Base-by-base conservation (phyloP, 2,113 vertebrate genomes). In the Archocentrus centrarchus region DNA sequence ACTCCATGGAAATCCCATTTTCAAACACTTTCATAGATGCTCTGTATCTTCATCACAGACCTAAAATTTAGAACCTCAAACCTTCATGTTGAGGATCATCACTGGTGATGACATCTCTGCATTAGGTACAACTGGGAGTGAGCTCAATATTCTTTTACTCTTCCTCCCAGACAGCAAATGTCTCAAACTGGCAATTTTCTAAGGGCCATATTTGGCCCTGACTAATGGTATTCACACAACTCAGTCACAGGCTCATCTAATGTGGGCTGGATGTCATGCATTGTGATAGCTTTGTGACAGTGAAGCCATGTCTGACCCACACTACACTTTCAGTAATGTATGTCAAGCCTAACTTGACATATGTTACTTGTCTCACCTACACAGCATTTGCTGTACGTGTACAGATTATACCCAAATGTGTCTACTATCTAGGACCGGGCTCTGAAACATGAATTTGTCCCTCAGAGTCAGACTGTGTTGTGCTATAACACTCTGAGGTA, bases 11-110 rank as follows among this genome's bases (percentile, higher is more conserved):
- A 30, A 9, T 70, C 44, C 24, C 24, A 70, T 22, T 50, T 70
- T 30, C 44, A 70, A 70, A 3, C 41, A 30, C 44, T 30, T 50
- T 30, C 10, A 13, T 30, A 50, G 2, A 30, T 5, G 7, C 15
- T 30, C 24, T 70, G 17, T 5, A 70, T 70, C 15, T 50, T 50
- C 24, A 24, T 70, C 66, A 7, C 11, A 1, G 47, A 50, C 41
- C 64, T 70, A 27, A 15, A 70, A 68, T 27, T 68, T 47, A 68
- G 41, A 50, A 50, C 41, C 64, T 68, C 64, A 68, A 68, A 70
- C 66, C 1, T 50, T 50, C 47, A 50, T 50, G 15, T 2, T 50
- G 47, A 50, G 47, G 47, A 17, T 50, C 14, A 17, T 15, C 47
- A 50, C 47, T 50, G 47, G 15, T 6, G 47, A 50, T 17, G 47